phyloP scores from a whole-genome alignment of 2,797 vertebrate genomes.

The Xenopus petersii region DNA sequence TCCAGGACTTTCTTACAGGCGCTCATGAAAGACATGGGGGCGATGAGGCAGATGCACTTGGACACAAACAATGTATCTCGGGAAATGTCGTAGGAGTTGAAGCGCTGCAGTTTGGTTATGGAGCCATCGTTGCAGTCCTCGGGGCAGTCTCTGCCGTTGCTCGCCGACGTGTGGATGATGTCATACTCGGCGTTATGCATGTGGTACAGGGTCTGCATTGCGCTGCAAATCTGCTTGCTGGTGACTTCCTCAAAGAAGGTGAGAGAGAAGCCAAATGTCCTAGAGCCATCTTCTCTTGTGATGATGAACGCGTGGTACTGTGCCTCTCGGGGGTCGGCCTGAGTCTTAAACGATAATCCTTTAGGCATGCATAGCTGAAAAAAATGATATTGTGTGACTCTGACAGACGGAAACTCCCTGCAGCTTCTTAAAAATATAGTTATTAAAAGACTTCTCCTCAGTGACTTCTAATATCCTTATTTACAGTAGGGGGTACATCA shows the following conservation, averaged over 20 bases:
- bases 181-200: constrained; percentile 98
- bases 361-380: constrained; percentile 85
- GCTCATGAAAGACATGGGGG: constrained; percentile 94
- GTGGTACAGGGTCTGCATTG: constrained; percentile 98
- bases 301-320: constrained; percentile 98
- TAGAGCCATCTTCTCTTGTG: constrained; percentile 95
- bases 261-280: constrained; percentile 94
- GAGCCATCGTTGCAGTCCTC: constrained; percentile 70
- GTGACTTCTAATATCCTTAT: no score
- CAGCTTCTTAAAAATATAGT: no score
- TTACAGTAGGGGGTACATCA: no score
- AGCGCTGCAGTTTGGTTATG: constrained; percentile 89
- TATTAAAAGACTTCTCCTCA: no score
- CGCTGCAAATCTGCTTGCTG: constrained; percentile 97
- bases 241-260: constrained; percentile 98
- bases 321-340: constrained; percentile 84
- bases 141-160: constrained; percentile 67
- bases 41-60: constrained; percentile 95
- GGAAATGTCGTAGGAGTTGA: constrained; percentile 97
- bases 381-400: constrained; percentile 16
- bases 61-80: constrained; percentile 95
- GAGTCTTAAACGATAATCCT: constrained; percentile 87
- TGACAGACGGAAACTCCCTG: no score
- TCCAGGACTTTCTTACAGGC: constrained; percentile 88
- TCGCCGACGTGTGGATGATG: constrained; percentile 78